phyloP scores from a whole-genome alignment of 92 coral and sea anemone species.

The Umimayanthus chanpuru region DNA sequence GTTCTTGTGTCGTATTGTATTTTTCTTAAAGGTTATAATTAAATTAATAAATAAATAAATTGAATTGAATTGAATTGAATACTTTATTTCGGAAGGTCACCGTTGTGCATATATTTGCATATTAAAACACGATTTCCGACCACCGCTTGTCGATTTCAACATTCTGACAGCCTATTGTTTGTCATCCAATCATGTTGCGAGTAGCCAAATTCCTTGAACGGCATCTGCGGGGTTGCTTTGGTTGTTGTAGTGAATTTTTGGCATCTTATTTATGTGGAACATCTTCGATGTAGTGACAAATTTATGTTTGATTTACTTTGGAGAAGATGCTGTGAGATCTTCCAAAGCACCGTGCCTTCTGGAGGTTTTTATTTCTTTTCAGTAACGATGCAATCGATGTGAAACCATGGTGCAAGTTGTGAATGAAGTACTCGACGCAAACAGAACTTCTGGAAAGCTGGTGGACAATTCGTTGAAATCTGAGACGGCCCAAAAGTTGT shows the following conservation, averaged over 20 bases:
- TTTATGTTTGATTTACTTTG: not conserved
- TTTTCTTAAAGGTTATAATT: no score
- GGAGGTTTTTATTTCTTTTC: constrained; percentile 16
- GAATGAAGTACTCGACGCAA: constrained; percentile 41
- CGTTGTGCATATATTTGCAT: constrained; percentile 31
- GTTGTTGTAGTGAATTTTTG: constrained; percentile 53
- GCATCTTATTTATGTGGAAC: constrained; percentile 33
- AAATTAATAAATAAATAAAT: no score
- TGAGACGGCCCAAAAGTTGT: constrained; percentile 76
- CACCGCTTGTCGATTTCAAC: constrained; percentile 1
- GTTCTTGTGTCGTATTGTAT: no score
- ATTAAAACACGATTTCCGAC: not conserved
- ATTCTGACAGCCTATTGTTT: constrained; percentile 32
- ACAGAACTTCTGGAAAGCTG: constrained; percentile 4
- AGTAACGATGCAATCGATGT: constrained; percentile 8
- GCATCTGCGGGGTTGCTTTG: constrained; percentile 45
- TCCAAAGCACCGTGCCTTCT: not conserved
- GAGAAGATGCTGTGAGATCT: constrained; percentile 28
- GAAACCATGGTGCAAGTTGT: constrained; percentile 39
- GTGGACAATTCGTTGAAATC: constrained; percentile 59
- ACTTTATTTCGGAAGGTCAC: not conserved
- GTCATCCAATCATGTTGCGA: constrained; percentile 35
- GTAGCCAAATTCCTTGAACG: constrained; percentile 43
- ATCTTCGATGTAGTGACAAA: constrained; percentile 24
- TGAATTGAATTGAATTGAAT: no score